Evolutionary conservation across 2,797 vertebrate genomes (phyloP), one percentile per base, ranked within the genome.

Genomic region (Serranus cabrilla): DNA sequence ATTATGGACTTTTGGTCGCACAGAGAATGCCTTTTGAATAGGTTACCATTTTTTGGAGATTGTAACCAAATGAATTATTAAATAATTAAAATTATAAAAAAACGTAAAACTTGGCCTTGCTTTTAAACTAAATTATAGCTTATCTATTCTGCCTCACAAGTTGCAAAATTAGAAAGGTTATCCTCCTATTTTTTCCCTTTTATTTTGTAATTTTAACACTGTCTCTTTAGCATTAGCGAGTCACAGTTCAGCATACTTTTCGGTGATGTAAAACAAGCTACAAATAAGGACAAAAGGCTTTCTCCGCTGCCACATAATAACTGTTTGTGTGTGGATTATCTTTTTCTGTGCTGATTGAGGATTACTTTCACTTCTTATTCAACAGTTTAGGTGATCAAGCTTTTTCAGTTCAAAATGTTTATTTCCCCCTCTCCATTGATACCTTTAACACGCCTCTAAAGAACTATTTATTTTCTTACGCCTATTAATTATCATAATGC

Each of bases 121-220:
- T 25, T 12, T 45, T 9, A n/a, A 1, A 1, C 16, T 7, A 14
- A 14, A 11, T 12, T 7, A 0, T 27, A 6, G n/a, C n/a, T n/a
- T n/a, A n/a, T 13, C 5, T 20, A 11, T 27, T 54, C 9, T 49
- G 16, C 7, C 16, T 16, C 40, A 27, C 1, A 0, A 8, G 5
- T 7, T 5, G 23, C 4, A 39, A 40, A 6, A 69, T 49, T 14
- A n/a, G 16, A 11, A 11, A 14, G 10, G 20, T 7, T 21, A 5
- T n/a, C 11, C 17, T 42, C 2, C 2, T 37, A 9, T 5, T 11
- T 11, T 51, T 40, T 18, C 16, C 2, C 12, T 3, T 25, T 27
- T 21, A n/a, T n/a, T n/a, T n/a, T n/a, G n/a, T n/a, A n/a, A n/a
- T 31, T 31, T 31, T 31, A 42, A 43, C 31, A 42, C 18, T n/a